Evolutionary conservation across 2,797 vertebrate genomes (phyloP).

Genomic region (Pagetopsis macropterus): DNA sequence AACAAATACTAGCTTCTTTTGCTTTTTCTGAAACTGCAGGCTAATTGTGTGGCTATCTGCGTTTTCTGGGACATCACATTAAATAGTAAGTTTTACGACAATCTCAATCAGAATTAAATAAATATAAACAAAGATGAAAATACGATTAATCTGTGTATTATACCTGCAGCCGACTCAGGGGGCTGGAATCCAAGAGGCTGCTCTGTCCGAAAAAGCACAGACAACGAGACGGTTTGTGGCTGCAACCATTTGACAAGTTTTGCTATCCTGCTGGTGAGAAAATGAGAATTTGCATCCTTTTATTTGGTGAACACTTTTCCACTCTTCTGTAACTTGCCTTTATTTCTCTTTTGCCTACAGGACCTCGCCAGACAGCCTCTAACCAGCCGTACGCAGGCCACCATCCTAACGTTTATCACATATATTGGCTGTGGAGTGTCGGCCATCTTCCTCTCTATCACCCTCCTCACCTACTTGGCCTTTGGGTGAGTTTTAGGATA

Average conservation of each 20-base stretch:
- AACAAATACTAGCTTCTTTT: slow-evolving; percentile 18
- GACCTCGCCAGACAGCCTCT: slow-evolving; percentile 80
- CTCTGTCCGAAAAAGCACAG: slow-evolving; percentile 78
- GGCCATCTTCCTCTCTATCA: slow-evolving; percentile 93
- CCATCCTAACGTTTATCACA: slow-evolving; percentile 92
- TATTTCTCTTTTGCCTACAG: slow-evolving; percentile 74
- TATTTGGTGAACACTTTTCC: neutral
- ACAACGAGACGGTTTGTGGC: slow-evolving; percentile 87
- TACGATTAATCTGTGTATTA: neutral
- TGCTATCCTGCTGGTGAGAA: slow-evolving; percentile 91
- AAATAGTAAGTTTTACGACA: slow-evolving; percentile 83
- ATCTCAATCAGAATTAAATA: slow-evolving; percentile 49
- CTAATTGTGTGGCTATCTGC: slow-evolving; percentile 82
- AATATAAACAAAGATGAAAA: neutral
- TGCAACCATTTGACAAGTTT: slow-evolving; percentile 98
- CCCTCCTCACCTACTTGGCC: slow-evolving; percentile 93
- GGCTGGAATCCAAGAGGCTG: slow-evolving; percentile 93
- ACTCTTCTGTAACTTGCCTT: neutral
- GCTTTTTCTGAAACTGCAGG: slow-evolving; percentile 71
- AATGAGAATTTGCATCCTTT: neutral
- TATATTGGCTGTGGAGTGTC: slow-evolving; percentile 97
- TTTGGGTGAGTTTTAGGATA: slow-evolving; percentile 88
- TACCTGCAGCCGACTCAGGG: slow-evolving; percentile 76
- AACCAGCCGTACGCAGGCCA: slow-evolving; percentile 74
- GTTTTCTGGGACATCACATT: slow-evolving; percentile 91